A percentile compares a stretch with the other conserved stretches of the same genome.
These are phyloP conservation scores for Ceramica pisi DNA, from an alignment of 2,888 invertebrate species.

Conservation along the genomic window DNA sequence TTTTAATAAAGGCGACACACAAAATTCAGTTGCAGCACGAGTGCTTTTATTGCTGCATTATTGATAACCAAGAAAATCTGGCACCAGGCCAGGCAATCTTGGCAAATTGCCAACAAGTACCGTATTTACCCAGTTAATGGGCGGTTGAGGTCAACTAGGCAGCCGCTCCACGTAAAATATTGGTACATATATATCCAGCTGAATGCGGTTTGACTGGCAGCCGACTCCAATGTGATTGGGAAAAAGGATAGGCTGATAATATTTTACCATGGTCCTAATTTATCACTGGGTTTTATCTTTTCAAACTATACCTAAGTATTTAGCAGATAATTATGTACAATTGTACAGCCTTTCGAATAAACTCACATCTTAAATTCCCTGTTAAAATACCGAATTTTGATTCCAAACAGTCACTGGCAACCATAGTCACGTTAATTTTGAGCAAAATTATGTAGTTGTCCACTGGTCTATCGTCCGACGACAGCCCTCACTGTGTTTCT, in stretches of 20 bases:
- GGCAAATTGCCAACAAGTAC: no score
- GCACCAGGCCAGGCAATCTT: no score
- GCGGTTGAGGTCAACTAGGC: no score
- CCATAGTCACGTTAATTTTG: not conserved
- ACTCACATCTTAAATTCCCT: constrained; percentile 20
- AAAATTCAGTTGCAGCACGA: not conserved
- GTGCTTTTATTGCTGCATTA: not conserved
- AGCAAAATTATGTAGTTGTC: constrained; percentile 15
- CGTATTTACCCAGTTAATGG: not conserved
- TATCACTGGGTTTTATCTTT: constrained; percentile 2
- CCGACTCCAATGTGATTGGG: no score
- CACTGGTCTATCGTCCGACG: constrained; percentile 75
- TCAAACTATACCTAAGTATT: constrained; percentile 1
- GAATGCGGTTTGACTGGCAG: no score
- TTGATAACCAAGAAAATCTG: not conserved
- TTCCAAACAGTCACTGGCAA: constrained; percentile 28
- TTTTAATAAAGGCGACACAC: constrained; percentile 21
- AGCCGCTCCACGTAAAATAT: no score
- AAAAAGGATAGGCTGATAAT: no score
- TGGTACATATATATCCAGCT: no score
- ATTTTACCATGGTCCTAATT: not conserved
- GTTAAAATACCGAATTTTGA: constrained; percentile 22
- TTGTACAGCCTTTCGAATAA: constrained; percentile 31
- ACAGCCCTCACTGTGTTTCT: constrained; percentile 88
- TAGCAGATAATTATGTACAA: constrained; percentile 20